These are phyloP conservation scores for Neoitamus cyanurus DNA, from an alignment of 2,888 invertebrate genomes.

Conservation along the genomic window DNA sequence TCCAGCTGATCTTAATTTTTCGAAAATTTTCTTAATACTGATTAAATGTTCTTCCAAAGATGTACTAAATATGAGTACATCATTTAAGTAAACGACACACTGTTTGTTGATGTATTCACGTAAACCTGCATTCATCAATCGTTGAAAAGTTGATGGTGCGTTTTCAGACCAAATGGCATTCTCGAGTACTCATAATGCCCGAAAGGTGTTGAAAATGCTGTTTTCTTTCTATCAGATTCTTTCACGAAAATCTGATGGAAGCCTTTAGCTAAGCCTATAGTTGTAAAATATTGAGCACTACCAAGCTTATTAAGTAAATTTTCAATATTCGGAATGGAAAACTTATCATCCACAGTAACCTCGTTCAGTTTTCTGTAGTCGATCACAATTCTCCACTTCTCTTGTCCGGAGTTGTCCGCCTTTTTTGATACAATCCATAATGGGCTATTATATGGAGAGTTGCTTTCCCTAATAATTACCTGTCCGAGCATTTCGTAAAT, in stretches of 20 bases:
- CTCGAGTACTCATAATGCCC: not conserved
- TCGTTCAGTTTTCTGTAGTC: slow-evolving; percentile 43
- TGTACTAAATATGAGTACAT: slow-evolving; percentile 48
- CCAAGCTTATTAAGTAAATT: slow-evolving; percentile 51
- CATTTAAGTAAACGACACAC: slow-evolving; percentile 48
- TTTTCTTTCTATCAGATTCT: slow-evolving; percentile 46
- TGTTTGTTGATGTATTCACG: slow-evolving; percentile 36
- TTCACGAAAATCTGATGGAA: slow-evolving; percentile 49
- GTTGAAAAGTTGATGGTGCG: slow-evolving; percentile 45
- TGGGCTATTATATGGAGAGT: slow-evolving; percentile 51
- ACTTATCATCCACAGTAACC: slow-evolving; percentile 52
- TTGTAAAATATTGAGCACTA: slow-evolving; percentile 49
- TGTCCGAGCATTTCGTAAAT: slow-evolving; percentile 45
- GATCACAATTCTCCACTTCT: slow-evolving; percentile 52
- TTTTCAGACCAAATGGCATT: not conserved
- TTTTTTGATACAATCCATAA: slow-evolving; percentile 53
- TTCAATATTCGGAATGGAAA: slow-evolving; percentile 53
- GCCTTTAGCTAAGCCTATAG: slow-evolving; percentile 48
- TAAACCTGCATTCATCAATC: slow-evolving; percentile 45
- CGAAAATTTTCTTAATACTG: slow-evolving; percentile 46
- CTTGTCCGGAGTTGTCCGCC: slow-evolving; percentile 46
- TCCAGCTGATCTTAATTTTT: slow-evolving; percentile 41
- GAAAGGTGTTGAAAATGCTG: slow-evolving; percentile 38
- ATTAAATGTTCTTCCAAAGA: slow-evolving; percentile 50
- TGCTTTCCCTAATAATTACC: slow-evolving; percentile 47